Evolutionary conservation across 2,113 vertebrate genomes (phyloP).

Genomic region (Numenius arquata): DNA sequence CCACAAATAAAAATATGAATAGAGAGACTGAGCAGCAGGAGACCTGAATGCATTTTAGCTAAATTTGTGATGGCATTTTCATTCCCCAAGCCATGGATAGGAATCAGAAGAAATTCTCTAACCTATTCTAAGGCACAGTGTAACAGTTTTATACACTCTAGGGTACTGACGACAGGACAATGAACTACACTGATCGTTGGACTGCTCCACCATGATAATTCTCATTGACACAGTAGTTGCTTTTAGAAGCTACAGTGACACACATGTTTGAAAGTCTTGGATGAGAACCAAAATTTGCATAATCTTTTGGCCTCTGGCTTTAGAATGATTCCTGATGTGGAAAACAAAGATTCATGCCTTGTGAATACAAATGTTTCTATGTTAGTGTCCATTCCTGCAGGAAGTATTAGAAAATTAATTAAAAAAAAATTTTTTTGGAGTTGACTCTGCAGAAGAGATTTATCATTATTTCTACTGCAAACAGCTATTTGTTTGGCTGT

Average conservation of each 20-base stretch:
- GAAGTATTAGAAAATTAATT: background rate
- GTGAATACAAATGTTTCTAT: background rate
- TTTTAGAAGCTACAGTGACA: background rate
- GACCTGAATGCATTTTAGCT: background rate
- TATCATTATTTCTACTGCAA: background rate
- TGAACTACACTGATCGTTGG: background rate
- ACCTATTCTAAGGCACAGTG: background rate
- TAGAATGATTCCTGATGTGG: background rate
- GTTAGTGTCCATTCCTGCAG: background rate
- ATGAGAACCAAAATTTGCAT: constrained; percentile 1
- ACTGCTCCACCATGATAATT: background rate
- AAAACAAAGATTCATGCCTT: background rate
- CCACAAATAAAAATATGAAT: background rate
- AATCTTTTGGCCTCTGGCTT: background rate
- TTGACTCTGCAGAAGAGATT: background rate
- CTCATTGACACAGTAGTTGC: background rate
- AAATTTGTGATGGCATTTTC: background rate
- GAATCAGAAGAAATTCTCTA: background rate
- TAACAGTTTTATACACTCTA: background rate
- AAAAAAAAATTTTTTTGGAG: background rate
- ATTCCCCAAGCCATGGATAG: background rate
- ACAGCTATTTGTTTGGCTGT: background rate
- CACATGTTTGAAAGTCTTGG: background rate
- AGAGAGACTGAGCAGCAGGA: background rate
- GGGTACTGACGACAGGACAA: background rate